Conservation (phyloP, 2,113 vertebrate species). For the Podarcis cretensis region DNA sequence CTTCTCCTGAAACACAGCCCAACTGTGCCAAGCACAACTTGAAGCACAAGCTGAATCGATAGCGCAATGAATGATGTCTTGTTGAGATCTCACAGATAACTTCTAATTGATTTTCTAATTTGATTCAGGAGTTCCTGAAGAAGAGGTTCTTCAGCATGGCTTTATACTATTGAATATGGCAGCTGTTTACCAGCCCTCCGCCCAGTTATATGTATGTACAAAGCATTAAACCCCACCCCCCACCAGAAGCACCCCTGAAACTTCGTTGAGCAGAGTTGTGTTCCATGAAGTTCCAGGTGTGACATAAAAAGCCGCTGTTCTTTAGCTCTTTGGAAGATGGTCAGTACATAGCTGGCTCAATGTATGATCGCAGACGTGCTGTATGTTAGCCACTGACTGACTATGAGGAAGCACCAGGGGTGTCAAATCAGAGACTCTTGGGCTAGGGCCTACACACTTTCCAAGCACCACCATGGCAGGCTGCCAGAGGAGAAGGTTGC, state of each 20-base stretch:
- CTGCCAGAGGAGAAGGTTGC: background rate
- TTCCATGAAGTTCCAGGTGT: background rate
- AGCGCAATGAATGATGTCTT: background rate
- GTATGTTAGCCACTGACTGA: no score
- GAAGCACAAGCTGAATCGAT: background rate
- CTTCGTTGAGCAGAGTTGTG: background rate
- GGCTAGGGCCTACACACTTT: background rate
- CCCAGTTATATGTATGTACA: background rate
- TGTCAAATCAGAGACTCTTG: background rate
- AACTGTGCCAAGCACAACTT: conserved; percentile 1
- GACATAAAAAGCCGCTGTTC: background rate
- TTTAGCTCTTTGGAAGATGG: background rate
- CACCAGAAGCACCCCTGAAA: background rate
- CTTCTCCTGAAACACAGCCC: conserved; percentile 1
- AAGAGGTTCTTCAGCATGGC: background rate
- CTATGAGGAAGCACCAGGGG: no score
- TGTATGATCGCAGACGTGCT: background rate
- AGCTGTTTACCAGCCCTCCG: background rate
- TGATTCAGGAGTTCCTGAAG: background rate
- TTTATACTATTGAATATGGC: background rate
- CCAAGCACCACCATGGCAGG: background rate
- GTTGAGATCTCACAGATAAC: background rate
- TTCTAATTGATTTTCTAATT: background rate
- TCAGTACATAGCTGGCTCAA: background rate
- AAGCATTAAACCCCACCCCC: background rate